Percentiles rank a stretch among this genome's conserved stretches.
phyloP scores from a whole-genome alignment of 1,140 invertebrate species.

The Latrodectus geometricus region DNA sequence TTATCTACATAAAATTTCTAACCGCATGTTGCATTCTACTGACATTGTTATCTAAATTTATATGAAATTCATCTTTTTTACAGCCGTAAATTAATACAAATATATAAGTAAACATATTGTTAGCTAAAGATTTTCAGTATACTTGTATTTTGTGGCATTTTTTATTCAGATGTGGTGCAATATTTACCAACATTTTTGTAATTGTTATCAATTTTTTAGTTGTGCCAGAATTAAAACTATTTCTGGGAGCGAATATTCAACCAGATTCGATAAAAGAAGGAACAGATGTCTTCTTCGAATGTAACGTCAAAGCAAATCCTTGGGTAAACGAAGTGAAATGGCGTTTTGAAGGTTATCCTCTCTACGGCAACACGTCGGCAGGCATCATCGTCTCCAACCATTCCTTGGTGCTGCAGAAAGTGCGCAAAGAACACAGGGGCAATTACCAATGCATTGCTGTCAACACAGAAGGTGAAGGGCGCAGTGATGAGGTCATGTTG shows the following conservation, averaged over 20 bases:
- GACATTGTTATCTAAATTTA: too few relatives aligned
- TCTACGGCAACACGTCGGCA: constrained; percentile 68
- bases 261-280: constrained; percentile 82
- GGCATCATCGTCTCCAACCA: constrained; percentile 85
- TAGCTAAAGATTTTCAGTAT: too few relatives aligned
- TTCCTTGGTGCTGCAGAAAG: constrained; percentile 70
- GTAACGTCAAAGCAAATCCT: constrained; percentile 87
- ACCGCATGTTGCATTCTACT: too few relatives aligned
- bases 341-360: constrained; percentile 77
- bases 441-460: constrained; percentile 87
- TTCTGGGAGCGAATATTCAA: constrained; percentile 73
- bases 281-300: constrained; percentile 89
- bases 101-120: too few relatives aligned
- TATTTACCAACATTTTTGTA: too few relatives aligned
- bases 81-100: too few relatives aligned
- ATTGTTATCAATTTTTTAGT: constrained; percentile 49
- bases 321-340: constrained; percentile 82
- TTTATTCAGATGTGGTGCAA: too few relatives aligned
- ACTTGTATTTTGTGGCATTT: too few relatives aligned
- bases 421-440: constrained; percentile 65
- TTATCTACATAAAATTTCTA: too few relatives aligned
- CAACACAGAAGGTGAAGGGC: constrained; percentile 89
- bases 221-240: constrained; percentile 64
- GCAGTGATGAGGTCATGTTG: constrained; percentile 83
- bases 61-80: too few relatives aligned